Base-by-base conservation (phyloP, 1,140 invertebrate species). In the Drosophila pandora region DNA sequence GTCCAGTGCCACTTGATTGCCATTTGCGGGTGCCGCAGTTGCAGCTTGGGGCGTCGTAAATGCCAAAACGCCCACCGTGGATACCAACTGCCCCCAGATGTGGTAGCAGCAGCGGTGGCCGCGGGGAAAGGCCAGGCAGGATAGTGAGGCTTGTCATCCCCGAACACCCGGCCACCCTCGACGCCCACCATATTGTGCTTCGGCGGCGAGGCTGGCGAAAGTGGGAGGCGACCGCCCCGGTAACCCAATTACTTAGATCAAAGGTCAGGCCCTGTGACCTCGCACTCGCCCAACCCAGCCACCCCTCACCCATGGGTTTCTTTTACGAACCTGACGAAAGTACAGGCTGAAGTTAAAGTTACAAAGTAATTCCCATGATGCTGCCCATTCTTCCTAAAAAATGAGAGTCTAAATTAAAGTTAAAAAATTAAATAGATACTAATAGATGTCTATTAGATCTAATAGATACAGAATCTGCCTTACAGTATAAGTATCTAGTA, bases 161-260 rank as follows among this genome's bases (percentile, higher is more conserved):
- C 17, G 17, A 1, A 17, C 17, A 17, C 17, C 17, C 17, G 45
- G 56, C 48, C 57, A 52, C 47, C 22, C 25, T 6, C 25, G 25
- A 28, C 25, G 25, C 25, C 25, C 25, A 28, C 25, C 5, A 28
- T 28, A 28, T 28, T 28, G 13, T 30, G 13, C 34, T 30, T 22
- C 28, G 25, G 2, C 12, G 43, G 21, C 34, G 8, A 37, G 9
- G 12, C 39, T 13, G 34, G 30, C 30, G 8, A 22, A 25, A 34
- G 9, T 7, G n/a, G 9, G 28, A 12, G 10, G 21, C 32, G 48
- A 10, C 37, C 74, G 62, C 75, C 62, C 73, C 65, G 71, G 71
- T 76, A 76, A 75, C 71, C 71, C 71, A 76, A 76, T 75, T 75
- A 76, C 62, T 59, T 25, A 50, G 72, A 75, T 76, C 73, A 75